Base-by-base conservation (phyloP, 92 coral and sea anemone genomes). In the Parazoanthus swiftii region DNA sequence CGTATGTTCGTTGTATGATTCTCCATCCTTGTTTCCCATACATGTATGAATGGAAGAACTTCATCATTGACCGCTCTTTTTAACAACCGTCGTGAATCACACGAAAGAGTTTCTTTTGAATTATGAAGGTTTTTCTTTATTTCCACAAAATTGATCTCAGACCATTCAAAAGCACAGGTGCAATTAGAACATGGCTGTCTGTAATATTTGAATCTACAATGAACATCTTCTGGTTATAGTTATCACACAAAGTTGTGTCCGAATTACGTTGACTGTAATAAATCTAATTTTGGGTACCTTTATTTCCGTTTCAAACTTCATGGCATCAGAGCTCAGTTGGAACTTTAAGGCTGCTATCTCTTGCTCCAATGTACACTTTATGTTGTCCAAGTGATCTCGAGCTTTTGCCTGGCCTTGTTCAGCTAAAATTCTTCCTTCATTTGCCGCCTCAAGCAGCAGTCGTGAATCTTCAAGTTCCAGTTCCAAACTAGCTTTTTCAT, bases 291-390 rank as follows among this genome's bases (percentile, higher is more conserved):
- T 37, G 67, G 88, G 0, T 90, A 95, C 99, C 97, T 97, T 97
- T 5, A 93, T 88, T 86, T 97, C 94, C 5, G 94, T 91, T 74
- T 97, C 99, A 76, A 92, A 97, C 50, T 97, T 97, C 74, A 97
- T 94, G 26, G 97, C 92, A 83, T 97, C 98, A 5, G 99, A 97
- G 80, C 99, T 97, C 75, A 97, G 90, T 80, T 95, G 98, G 82
- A 97, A 97, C 88, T 90, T 95, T 77, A 97, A 93, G 20, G 99
- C 96, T 33, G 98, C 98, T 2, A 95, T 92, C 86, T 97, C 98
- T 73, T 97, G 99, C 21, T 97, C 99, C 98, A 97, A 91, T 90
- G 96, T 92, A 89, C 95, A 97, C 80, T 90, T 91, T 81, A 95
- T 67, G 84, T 90, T 97, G 38, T 93, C 92, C 15, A 97, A 94